Percentiles rank a stretch among this genome's conserved stretches.
Evolutionary conservation across 1,140 invertebrate genomes (phyloP).

Genomic region (Megalonaias nervosa): DNA sequence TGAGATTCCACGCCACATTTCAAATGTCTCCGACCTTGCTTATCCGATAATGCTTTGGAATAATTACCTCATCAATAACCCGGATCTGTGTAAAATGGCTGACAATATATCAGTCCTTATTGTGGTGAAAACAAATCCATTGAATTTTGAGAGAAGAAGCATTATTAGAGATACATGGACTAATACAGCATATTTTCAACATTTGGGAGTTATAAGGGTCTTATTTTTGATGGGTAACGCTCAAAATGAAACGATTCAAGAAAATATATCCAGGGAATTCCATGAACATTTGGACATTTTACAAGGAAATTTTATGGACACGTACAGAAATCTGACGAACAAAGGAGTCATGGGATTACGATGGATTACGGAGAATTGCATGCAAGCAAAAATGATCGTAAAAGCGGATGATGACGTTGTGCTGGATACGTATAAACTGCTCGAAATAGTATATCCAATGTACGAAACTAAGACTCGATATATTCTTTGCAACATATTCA

Average conservation of each 20-base stretch:
- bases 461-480: constrained; percentile 13
- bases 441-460: constrained; percentile 13
- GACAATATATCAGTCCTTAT: constrained; percentile 51
- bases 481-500: constrained; percentile 43
- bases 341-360: constrained; percentile 79
- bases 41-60: too few relatives aligned
- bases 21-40: too few relatives aligned
- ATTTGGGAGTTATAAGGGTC: constrained; percentile 42
- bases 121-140: constrained; percentile 57
- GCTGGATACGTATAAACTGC: constrained; percentile 78
- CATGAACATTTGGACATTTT: constrained; percentile 56
- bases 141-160: constrained; percentile 48
- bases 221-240: constrained; percentile 82
- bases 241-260: constrained; percentile 51
- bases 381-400: constrained; percentile 79
- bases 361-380: constrained; percentile 72
- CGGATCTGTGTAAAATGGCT: constrained; percentile 40
- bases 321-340: constrained; percentile 54
- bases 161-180: constrained; percentile 66
- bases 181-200: constrained; percentile 42
- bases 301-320: constrained; percentile 64
- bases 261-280: constrained; percentile 44
- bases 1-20: too few relatives aligned
- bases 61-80: constrained; percentile 48
- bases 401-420: constrained; percentile 94